Evolutionary conservation across 2,113 vertebrate genomes (phyloP).

Genomic region (Corythoichthys intestinalis): DNA sequence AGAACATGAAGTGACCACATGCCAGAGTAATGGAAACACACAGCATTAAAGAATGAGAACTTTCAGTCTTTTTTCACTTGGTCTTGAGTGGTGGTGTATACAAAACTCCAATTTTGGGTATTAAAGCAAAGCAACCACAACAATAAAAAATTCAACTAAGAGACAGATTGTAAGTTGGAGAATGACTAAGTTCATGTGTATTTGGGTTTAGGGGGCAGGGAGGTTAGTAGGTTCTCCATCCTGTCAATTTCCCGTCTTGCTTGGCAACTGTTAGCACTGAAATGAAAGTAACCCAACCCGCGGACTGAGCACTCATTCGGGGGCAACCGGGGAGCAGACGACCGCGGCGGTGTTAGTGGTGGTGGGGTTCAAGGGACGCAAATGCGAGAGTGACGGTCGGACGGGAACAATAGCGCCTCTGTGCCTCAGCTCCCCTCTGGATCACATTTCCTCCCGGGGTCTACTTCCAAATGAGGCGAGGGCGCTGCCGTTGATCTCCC

Average conservation of each 20-base stretch:
- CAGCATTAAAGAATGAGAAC: too few species aligned
- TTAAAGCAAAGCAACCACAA: too few species aligned
- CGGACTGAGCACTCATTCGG: constrained; percentile 33
- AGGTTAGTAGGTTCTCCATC: not conserved
- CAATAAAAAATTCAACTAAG: not conserved
- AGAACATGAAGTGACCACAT: not conserved
- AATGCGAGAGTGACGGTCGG: constrained; percentile 37
- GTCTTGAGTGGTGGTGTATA: not conserved
- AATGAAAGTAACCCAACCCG: constrained; percentile 56
- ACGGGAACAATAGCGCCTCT: constrained; percentile 66
- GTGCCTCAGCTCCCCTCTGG: constrained; percentile 60
- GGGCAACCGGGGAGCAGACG: constrained; percentile 55
- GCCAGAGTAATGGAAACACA: not conserved
- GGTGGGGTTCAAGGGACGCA: constrained; percentile 32
- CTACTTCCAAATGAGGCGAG: constrained; percentile 56
- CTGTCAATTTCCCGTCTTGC: constrained; percentile 16
- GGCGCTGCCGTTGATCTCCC: constrained; percentile 56
- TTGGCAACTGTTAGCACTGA: constrained; percentile 24
- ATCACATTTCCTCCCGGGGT: constrained; percentile 66
- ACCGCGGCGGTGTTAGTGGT: constrained; percentile 21
- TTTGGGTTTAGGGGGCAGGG: not conserved
- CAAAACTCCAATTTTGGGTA: not conserved
- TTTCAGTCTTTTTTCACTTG: not conserved
- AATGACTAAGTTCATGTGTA: not conserved
- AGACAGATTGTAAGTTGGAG: not conserved